phyloP scores from a whole-genome alignment of 2,797 vertebrate genomes.

The Novumbra hubbsi region DNA sequence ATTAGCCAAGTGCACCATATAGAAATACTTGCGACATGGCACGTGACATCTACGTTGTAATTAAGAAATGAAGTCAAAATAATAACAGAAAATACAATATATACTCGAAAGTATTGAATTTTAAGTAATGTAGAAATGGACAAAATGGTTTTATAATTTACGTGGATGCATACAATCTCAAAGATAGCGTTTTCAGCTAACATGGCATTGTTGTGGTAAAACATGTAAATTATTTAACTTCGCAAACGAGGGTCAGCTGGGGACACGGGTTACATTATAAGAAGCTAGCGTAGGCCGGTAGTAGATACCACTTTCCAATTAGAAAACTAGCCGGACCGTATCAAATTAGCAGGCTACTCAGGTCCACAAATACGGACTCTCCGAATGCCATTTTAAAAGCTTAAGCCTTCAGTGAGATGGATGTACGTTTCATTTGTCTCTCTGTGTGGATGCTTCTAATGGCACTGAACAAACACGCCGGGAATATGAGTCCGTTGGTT shows the following conservation, averaged over 20 bases:
- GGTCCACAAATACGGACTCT: slow-evolving; percentile 22
- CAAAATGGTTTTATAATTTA: too few relatives aligned
- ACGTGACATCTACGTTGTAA: too few relatives aligned
- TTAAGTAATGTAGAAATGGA: too few relatives aligned
- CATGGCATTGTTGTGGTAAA: neutral
- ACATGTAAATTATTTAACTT: neutral
- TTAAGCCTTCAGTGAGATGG: neutral
- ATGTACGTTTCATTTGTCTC: neutral
- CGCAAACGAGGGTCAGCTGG: neutral
- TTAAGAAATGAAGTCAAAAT: too few relatives aligned
- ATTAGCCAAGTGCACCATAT: too few relatives aligned
- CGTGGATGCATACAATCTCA: too few relatives aligned
- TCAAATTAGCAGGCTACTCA: slow-evolving; percentile 1
- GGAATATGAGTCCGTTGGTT: neutral
- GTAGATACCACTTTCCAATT: slow-evolving; percentile 36
- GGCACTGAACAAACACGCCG: neutral
- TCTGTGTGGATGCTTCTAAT: neutral
- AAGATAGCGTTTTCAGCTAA: neutral
- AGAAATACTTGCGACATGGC: too few relatives aligned
- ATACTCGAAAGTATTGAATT: too few relatives aligned
- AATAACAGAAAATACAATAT: too few relatives aligned
- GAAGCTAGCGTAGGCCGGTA: neutral
- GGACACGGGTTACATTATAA: neutral
- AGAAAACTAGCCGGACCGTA: slow-evolving; percentile 27
- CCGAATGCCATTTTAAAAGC: slow-evolving; percentile 3